Percentiles rank a stretch among this genome's conserved stretches.
phyloP scores from a whole-genome alignment of 2,888 invertebrate genomes.

The Clusia tigrina region DNA sequence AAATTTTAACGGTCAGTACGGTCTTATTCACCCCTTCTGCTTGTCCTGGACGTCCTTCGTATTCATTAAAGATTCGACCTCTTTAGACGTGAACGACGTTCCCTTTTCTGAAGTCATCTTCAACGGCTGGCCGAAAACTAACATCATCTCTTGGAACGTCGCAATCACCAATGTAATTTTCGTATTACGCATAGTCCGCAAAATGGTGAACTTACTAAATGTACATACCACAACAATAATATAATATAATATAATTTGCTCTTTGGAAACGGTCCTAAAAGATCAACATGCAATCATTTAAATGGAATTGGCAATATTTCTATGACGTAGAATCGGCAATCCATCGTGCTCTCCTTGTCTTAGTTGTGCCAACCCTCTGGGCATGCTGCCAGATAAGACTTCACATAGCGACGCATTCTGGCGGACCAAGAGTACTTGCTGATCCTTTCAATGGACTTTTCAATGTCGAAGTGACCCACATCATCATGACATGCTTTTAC shows the following conservation, averaged over 20 bases:
- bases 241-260: constrained; percentile 33
- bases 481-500: constrained; percentile 42
- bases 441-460: constrained; percentile 40
- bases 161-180: constrained; percentile 30
- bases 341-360: too few relatives aligned
- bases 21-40: constrained; percentile 27
- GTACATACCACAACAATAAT: constrained; percentile 30
- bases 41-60: background rate
- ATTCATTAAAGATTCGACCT: background rate
- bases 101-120: background rate
- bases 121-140: constrained; percentile 25
- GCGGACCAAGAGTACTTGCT: constrained; percentile 6
- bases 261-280: constrained; percentile 8
- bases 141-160: constrained; percentile 24
- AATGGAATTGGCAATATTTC: background rate
- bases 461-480: constrained; percentile 37
- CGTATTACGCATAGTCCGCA: constrained; percentile 34
- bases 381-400: background rate
- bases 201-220: constrained; percentile 34
- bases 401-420: background rate
- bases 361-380: background rate
- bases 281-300: background rate
- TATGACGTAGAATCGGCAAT: background rate
- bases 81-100: background rate
- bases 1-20: constrained; percentile 28